A percentile compares a stretch with the other conserved stretches of the same genome.
These are phyloP conservation scores for Meiosimyza platycephala DNA, from an alignment of 2,888 invertebrate species.

Conservation along the genomic window DNA sequence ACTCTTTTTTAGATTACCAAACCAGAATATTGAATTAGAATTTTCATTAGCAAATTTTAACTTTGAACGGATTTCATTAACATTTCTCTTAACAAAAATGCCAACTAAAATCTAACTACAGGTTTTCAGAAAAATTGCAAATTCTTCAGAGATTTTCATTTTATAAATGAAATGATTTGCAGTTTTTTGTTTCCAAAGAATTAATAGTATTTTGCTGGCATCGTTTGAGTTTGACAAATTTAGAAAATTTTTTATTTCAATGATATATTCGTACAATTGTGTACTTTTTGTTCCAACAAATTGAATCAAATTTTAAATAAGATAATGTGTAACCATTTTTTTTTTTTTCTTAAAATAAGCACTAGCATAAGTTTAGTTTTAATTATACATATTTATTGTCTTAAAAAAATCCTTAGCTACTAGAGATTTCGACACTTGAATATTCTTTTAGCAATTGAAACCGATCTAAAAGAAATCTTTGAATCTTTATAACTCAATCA, in stretches of 20 bases:
- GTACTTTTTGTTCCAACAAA: conserved; percentile 3
- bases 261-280: not conserved
- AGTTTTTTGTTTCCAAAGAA: no score
- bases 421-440: not conserved
- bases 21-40: not conserved
- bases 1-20: not conserved
- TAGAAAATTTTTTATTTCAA: no score
- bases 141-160: no score
- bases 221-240: conserved; percentile 4
- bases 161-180: no score
- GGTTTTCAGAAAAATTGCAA: not conserved
- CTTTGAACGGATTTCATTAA: conserved; percentile 1
- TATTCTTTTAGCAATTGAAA: conserved; percentile 10
- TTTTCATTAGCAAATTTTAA: conserved; percentile 13
- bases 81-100: not conserved
- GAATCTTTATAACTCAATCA: not conserved
- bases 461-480: not conserved
- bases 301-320: conserved; percentile 21
- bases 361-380: conserved; percentile 28
- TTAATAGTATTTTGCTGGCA: no score
- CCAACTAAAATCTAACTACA: not conserved
- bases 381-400: conserved; percentile 27
- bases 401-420: not conserved
- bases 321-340: conserved; percentile 22
- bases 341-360: conserved; percentile 4